Base-by-base conservation (phyloP, 1,140 invertebrate genomes). In the Cephus cinctus region DNA sequence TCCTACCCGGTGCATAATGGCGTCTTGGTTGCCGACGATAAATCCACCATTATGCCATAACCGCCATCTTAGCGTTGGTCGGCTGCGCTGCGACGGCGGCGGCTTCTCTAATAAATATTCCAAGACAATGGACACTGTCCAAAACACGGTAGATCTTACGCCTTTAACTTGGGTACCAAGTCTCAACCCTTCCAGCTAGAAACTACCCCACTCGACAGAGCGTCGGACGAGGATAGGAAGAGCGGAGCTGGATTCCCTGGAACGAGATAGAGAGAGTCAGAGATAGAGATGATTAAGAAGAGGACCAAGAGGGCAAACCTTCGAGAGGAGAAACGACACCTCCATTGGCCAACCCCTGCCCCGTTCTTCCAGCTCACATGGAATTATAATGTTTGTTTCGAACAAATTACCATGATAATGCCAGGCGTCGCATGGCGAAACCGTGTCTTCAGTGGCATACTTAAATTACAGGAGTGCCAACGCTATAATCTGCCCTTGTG, bases 381-480 rank as follows among this genome's bases (percentile, higher is more conserved):
- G 65, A 73, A 73, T 76, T 75, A 75, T 75, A 73, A 76, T 73
- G 73, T 76, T 76, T 76, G 74, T 76, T 76, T 73, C 73, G 73
- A 76, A 76, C 74, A 75, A 76, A 76, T 75, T 76, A 75, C 71
- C 74, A 76, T 76, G 73, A 76, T 76, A 76, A 76, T 76, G 61
- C 48, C 41, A 11, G 57, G 64, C 63, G 52, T 52, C 52, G 63
- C 57, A 56, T 54, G 41, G 55, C 49, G 63, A 65, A 63, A 63
- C 61, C 64, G 55, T 56, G 68, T 69, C 69, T 70, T 73, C 63
- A 65, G 63, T 73, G 59, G 65, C 63, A 67, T 60, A 67, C 65
- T 71, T 76, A 71, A 74, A 73, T 74, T 71, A 73, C 65, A 54
- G 51, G 52, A 55, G 41, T 25, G 36, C 38, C 23, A 46, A 48